These are phyloP conservation scores for Mastigias papua DNA, from an alignment of 30 jellyfish, hydroid and myxozoan species.

Conservation along the genomic window DNA sequence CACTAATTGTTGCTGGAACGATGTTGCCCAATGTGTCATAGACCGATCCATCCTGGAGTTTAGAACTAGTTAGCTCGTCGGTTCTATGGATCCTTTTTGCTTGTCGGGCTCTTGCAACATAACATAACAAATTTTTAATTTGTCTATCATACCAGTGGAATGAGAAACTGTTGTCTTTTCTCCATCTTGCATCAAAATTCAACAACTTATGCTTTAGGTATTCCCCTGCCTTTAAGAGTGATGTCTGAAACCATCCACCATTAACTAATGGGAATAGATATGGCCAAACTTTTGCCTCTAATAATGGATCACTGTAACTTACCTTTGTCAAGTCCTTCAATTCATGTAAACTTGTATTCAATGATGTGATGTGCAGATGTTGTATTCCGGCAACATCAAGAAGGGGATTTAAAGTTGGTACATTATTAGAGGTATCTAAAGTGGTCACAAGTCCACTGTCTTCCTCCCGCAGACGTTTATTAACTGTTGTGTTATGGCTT, in stretches of 20 bases:
- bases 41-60: neutral
- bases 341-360: neutral
- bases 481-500: neutral
- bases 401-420: neutral
- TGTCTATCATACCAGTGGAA: too few species aligned
- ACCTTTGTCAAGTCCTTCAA: constrained; percentile 2
- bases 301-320: neutral
- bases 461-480: neutral
- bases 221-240: too few species aligned
- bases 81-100: neutral
- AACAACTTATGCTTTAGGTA: constrained; percentile 23
- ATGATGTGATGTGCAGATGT: neutral
- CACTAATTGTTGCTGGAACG: neutral
- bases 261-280: constrained; percentile 3
- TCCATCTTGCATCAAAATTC: constrained; percentile 23
- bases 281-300: constrained; percentile 37
- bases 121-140: neutral
- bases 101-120: neutral
- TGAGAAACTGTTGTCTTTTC: constrained; percentile 29
- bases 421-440: neutral
- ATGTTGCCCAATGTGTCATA: neutral
- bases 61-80: neutral
- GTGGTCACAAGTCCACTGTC: neutral
- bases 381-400: constrained; percentile 10
- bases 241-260: constrained; percentile 8